Base-by-base conservation (phyloP, 1,140 invertebrate genomes). In the Euura lappo region DNA sequence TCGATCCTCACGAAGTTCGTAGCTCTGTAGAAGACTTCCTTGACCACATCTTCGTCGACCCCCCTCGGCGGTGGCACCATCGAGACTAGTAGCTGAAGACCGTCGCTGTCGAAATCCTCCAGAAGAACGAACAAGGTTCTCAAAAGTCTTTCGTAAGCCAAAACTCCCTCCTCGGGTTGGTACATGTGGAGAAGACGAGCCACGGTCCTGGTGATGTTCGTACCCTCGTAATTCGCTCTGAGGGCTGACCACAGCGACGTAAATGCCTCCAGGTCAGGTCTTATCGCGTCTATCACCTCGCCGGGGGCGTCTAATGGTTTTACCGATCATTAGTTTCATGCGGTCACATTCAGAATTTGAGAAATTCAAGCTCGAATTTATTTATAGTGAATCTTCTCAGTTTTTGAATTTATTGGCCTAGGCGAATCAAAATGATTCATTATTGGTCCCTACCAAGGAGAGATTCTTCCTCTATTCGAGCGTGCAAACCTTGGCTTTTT, bases 131-230 rank as follows among this genome's bases (percentile, higher is more conserved):
- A 72, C 45, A 85, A 72, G 3, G 81, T 83, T 47, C 76, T 77
- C 7, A 86, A 74, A 44, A 84, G 75, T 75, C 74, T 72, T 71
- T 81, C 80, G n/a, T 85, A 86, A 51, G 79, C 79, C 8, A 70
- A 45, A 75, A 86, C 77, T 13, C 83, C 83, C 69, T 83, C 81
- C 70, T 86, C 78, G 1, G 84, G 80, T 70, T 84, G 80, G 70
- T 86, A 86, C 70, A 82, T 81, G 43, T 79, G 79, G 11, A 85
- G 67, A 44, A 86, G 76, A 70, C 78, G 78, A 6, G 80, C 82
- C 11, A 86, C 77, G 8, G 78, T 81, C 71, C 74, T 80, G 8
- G 79, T 78, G 6, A 84, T 77, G 71, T 82, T 81, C 11, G 77
- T 81, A 0, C 78, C 79, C 13, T 82, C 77, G 43, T 81, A 84